phyloP scores from a whole-genome alignment of 1,140 invertebrate species.

The Bombus fervidus region DNA sequence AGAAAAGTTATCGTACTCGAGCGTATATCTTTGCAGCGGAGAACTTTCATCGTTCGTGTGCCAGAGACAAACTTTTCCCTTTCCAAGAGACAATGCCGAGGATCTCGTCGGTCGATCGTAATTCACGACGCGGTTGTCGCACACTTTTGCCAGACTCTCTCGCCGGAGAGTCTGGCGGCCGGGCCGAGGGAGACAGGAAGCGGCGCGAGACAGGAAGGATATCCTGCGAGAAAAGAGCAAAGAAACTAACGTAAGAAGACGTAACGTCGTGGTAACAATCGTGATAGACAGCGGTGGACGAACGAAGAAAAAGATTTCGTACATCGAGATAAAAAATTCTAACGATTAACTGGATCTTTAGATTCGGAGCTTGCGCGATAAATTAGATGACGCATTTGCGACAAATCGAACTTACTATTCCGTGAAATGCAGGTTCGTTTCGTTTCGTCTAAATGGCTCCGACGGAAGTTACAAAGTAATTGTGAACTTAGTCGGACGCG shows the following conservation, averaged over 20 bases:
- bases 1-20: neutral
- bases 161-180: neutral
- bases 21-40: neutral
- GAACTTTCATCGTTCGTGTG: neutral
- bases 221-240: slow-evolving; percentile 36
- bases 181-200: slow-evolving; percentile 39
- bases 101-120: slow-evolving; percentile 20
- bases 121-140: slow-evolving; percentile 14
- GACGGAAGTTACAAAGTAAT: too few species aligned
- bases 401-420: too few species aligned
- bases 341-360: too few species aligned
- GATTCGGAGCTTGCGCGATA: too few species aligned
- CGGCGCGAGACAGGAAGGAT: slow-evolving; percentile 52
- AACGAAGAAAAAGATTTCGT: too few species aligned
- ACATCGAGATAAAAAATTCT: too few species aligned
- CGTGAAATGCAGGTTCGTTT: too few species aligned
- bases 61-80: slow-evolving; percentile 4
- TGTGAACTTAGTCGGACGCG: too few species aligned
- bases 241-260: neutral
- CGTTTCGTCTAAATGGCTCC: too few species aligned
- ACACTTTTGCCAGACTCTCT: neutral
- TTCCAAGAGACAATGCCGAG: neutral
- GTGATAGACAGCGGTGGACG: too few species aligned
- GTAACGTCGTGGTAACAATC: too few species aligned
- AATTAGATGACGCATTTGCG: too few species aligned